Evolutionary conservation across 2,888 invertebrate genomes (phyloP).

Genomic region (Boloria selene): DNA sequence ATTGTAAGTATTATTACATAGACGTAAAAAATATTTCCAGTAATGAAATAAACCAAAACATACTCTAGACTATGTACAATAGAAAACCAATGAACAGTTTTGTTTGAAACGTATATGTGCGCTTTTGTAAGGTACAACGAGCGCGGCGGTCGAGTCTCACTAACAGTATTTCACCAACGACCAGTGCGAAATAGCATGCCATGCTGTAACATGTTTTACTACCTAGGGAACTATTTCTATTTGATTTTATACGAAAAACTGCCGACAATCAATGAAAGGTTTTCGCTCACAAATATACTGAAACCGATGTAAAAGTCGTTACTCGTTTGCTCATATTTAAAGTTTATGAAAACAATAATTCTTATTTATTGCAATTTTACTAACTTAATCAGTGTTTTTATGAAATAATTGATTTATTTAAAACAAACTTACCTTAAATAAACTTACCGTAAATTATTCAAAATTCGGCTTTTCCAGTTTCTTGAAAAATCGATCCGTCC

Average conservation of each 20-base stretch:
- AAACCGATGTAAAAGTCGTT: constrained; percentile 2
- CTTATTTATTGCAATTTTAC: too few species aligned
- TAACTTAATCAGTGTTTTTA: neutral
- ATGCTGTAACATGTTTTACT: constrained; percentile 16
- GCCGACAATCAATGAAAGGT: constrained; percentile 20
- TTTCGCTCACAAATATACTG: constrained; percentile 8
- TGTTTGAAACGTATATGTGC: constrained; percentile 21
- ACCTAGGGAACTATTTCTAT: constrained; percentile 20
- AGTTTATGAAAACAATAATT: neutral
- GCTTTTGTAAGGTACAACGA: constrained; percentile 23
- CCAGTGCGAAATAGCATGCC: constrained; percentile 25
- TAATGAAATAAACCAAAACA: constrained; percentile 6
- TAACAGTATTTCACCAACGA: constrained; percentile 27
- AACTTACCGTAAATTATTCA: too few species aligned
- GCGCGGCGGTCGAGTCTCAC: constrained; percentile 19
- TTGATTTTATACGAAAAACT: constrained; percentile 26
- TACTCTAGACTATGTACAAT: constrained; percentile 6
- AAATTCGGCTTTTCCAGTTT: too few species aligned
- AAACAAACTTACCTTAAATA: too few species aligned
- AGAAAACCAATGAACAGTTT: constrained; percentile 18
- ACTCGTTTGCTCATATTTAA: neutral
- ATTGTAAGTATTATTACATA: too few species aligned
- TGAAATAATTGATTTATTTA: too few species aligned
- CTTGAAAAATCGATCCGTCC: too few species aligned
- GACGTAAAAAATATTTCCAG: neutral